Evolutionary conservation across 2,888 invertebrate species (phyloP), one percentile per base, ranked within the genome.

Genomic region (Octonoba sinensis): DNA sequence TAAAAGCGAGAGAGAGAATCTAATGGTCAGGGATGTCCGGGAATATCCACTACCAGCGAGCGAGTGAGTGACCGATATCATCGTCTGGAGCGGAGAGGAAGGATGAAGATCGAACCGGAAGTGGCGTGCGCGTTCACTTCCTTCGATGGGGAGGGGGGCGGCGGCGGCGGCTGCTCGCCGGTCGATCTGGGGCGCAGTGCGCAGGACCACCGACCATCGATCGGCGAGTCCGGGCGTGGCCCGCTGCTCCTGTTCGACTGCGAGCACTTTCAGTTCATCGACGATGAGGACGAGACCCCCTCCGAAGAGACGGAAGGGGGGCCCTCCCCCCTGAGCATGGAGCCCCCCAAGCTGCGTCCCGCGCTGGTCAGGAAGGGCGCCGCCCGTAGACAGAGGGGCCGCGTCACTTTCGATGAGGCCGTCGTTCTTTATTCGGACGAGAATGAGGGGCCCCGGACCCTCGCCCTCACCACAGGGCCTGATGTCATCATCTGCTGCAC

Each of bases 401-500:
- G 85, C 20, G 86, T 86, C 20, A 85, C 78, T 27, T 86, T 86
- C 74, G 82, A 83, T 47, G 85, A 86, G 56, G 83, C 85, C 6
- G 85, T 86, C 64, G 84, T 84, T 27, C 81, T 85, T 3, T 86
- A 85, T 56, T 84, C 84, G 54, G 85, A 86, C 54, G 86, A 85
- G 18, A 71, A 67, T 60, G 84, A 83, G 22, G 83, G 83, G 4
- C 73, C 84, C 49, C 85, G 84, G 59, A 65, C 85, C 8, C 78
- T 85, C 15, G 82, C 84, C 3, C 73, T 85, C 13, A 82, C 85
- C 44, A 72, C 84, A 1, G 84, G 84, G 3, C 71, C 83, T 1
- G 85, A 85, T 49, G 36, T 11, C 6, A n/a, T n/a, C n/a, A 76
- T 85, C 47, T 82, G 81, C 49, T 64, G 75, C 18, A 67, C 84